These are phyloP conservation scores for Elachura formosa DNA, from an alignment of 2,113 vertebrate species.

Conservation along the genomic window DNA sequence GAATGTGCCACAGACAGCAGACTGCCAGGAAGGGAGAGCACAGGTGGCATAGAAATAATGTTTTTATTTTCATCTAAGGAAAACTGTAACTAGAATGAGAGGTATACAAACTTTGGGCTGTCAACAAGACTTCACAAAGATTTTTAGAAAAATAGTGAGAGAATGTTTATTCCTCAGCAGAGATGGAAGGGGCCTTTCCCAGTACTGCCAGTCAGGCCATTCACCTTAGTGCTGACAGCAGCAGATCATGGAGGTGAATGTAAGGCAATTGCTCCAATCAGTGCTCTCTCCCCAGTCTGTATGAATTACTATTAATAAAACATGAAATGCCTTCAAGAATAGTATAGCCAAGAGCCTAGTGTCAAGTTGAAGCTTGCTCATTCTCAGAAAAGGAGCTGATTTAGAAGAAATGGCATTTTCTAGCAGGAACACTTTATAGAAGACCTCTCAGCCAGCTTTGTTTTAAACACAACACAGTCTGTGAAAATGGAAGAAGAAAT, in stretches of 20 bases:
- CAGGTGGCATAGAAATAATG: not conserved
- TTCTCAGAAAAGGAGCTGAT: conserved; percentile 53
- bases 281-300: conserved; percentile 17
- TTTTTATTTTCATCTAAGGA: not conserved
- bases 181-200: not conserved
- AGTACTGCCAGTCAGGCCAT: not conserved
- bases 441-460: not conserved
- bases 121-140: not conserved
- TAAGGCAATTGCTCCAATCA: conserved; percentile 37
- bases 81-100: not conserved
- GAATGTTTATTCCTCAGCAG: not conserved
- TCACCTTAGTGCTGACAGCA: not conserved
- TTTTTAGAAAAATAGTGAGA: not conserved
- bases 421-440: not conserved
- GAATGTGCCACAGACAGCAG: not conserved
- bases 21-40: not conserved
- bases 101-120: not conserved
- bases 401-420: conserved; percentile 51
- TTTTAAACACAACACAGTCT: not conserved
- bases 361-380: conserved; percentile 58
- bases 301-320: conserved; percentile 61
- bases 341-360: conserved; percentile 39
- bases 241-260: conserved; percentile 29
- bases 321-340: conserved; percentile 56
- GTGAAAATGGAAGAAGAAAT: not conserved